Base-by-base conservation (phyloP, 2,888 invertebrate genomes). In the Trachelus troglodyta region DNA sequence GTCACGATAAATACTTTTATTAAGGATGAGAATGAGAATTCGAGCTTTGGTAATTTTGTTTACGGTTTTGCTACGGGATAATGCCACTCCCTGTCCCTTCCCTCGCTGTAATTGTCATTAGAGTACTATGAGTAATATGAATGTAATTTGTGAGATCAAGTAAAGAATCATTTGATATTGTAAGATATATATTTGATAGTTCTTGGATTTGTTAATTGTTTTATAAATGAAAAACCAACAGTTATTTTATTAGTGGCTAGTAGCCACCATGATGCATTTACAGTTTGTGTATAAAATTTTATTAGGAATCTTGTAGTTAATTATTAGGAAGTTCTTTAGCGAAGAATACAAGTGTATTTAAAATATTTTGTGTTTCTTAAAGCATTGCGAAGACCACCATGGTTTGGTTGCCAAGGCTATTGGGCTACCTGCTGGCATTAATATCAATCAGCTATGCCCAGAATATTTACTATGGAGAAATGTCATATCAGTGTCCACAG, bases 401-500 rank as follows among this genome's bases (percentile, higher is more conserved):
- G 71, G 30, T 30, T 71, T 15, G 33, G 31, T 34, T 71, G 71
- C 23, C 30, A 12, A 9, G 11, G 34, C 37, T 74, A 1, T 34
- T 30, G 12, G 35, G 30, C 35, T 31, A 30, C 30, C 30, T 74
- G 12, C 34, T 37, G n/a, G 35, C 23, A 35, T 33, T 71, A 31
- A 23, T 71, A 30, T 33, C 71, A 11, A 12, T 71, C 12, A 77
- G 33, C 12, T 69, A 12, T 15, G 82, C 87, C 31, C 90, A 91
- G 82, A 87, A 87, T 74, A 4, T 81, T n/a, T 85, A 82, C 23
- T 86, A 87, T 76, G 87, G 84, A 30, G 87, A 90, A 11, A 37
- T 77, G 23, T 79, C 83, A 34, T 85, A 86, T 73, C 87, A 93
- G 87, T 98, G 98, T 91, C 98, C 98, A 0, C 95, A 96, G 76